A percentile compares a stretch with the other conserved stretches of the same genome.
Conservation (phyloP, 2,113 vertebrate species). For the Tupaia tana region DNA sequence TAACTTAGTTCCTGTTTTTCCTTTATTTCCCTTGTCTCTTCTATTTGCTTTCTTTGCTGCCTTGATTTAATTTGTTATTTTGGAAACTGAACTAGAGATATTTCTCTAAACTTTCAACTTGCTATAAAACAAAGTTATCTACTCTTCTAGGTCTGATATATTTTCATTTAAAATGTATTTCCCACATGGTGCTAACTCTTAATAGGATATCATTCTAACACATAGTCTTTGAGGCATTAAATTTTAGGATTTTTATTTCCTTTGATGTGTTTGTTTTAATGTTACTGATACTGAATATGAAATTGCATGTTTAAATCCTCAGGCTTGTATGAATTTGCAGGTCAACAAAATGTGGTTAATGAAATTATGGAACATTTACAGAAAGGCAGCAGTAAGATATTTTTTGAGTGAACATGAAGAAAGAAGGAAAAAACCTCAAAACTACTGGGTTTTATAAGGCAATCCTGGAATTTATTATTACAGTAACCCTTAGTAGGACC, state of each 20-base stretch:
- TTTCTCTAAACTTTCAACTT: conserved; percentile 74
- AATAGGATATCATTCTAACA: conserved; percentile 47
- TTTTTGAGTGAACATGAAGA: neutral
- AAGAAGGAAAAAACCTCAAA: neutral
- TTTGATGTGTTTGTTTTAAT: conserved; percentile 1
- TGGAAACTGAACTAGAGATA: conserved; percentile 74
- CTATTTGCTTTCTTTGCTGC: conserved; percentile 26
- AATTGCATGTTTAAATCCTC: conserved; percentile 2
- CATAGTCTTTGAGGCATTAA: neutral
- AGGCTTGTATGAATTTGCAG: neutral
- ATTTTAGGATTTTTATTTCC: neutral
- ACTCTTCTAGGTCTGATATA: conserved; percentile 63
- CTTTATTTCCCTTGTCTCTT: conserved; percentile 2
- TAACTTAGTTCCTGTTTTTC: conserved; percentile 8
- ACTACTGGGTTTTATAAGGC: neutral
- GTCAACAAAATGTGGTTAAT: neutral
- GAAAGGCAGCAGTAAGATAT: neutral
- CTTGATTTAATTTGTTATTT: conserved; percentile 83
- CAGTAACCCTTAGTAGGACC: neutral
- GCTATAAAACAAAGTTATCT: conserved; percentile 78
- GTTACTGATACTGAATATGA: neutral
- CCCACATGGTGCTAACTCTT: conserved; percentile 45
- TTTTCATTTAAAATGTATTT: conserved; percentile 73
- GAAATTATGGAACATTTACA: neutral
- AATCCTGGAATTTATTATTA: conserved; percentile 7